Percentiles rank a stretch among this genome's conserved stretches.
These are phyloP conservation scores for Lepidurus apus DNA, from an alignment of 1,140 invertebrate genomes.

Conservation along the genomic window DNA sequence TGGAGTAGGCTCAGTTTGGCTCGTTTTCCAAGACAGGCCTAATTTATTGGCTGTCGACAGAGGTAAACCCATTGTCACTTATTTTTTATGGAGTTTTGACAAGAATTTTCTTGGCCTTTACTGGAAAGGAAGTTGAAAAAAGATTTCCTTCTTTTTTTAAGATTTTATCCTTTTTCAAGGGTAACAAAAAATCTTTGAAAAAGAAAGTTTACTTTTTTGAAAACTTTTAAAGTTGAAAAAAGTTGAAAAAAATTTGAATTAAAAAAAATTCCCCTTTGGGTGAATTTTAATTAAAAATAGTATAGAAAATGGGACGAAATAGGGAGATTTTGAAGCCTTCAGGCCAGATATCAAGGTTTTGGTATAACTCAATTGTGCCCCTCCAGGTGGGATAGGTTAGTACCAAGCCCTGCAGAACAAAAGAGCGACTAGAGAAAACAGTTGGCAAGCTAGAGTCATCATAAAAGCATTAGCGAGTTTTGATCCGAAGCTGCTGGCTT, in stretches of 20 bases:
- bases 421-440: not conserved
- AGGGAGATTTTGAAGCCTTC: not conserved
- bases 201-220: too few relatives aligned
- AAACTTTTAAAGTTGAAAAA: too few relatives aligned
- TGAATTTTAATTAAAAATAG: not conserved
- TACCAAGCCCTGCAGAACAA: not conserved
- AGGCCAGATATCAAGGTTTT: not conserved
- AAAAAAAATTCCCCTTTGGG: too few relatives aligned
- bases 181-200: too few relatives aligned
- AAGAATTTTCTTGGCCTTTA: not conserved
- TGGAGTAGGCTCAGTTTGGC: not conserved
- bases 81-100: not conserved
- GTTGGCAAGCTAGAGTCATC: conserved; percentile 11
- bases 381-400: not conserved
- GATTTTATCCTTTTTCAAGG: too few relatives aligned
- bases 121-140: too few relatives aligned
- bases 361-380: not conserved
- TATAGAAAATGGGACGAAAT: not conserved
- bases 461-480: not conserved
- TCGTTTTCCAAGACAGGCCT: not conserved
- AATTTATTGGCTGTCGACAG: not conserved
- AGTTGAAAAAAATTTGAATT: too few relatives aligned
- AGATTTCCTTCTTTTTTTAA: too few relatives aligned
- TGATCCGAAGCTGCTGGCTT: not conserved
- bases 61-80: not conserved